Base-by-base conservation (phyloP, 2,113 vertebrate species). In the Spizaetus ornatus region DNA sequence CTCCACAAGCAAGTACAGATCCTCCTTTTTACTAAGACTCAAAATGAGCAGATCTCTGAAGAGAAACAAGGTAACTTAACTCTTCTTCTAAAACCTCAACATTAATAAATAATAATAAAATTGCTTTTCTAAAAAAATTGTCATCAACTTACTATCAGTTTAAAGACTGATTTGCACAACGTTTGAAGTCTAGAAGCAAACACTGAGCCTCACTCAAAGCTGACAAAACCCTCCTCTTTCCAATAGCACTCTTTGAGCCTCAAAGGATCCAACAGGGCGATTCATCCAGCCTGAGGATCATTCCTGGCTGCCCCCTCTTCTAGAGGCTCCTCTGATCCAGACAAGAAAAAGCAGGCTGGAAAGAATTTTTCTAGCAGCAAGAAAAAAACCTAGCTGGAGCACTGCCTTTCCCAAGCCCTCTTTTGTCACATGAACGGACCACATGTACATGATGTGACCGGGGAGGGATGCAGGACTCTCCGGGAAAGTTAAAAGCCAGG, bases 281-380 rank as follows among this genome's bases (percentile, higher is more conserved):
- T 92, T 94, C 83, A 96, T 78, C 29, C 63, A 88, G 80, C 45
- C 67, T 81, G 42, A 86, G 45, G 86, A 92, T 92, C 76, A 63
- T 86, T 85, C 31, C 67, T 81, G 88, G 79, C 82, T 94, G 59
- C n/a, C 11, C 76, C 8, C 16, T 95, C 76, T 94, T 89, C 65
- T 82, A 82, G 61, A 73, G 48, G 47, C 43, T 88, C 34, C 59
- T 93, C 82, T 90, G 53, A 95, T 70, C 40, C 91, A 90, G 86
- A 92, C 71, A 86, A 72, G 74, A 56, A 79, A 93, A 10, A 92
- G n/a, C 25, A 94, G 76, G 90, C 76, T 83, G 88, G 88, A 96
- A 88, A 92, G 50, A 86, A 81, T 88, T 92, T 88, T 95, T 94
- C 45, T 95, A 69, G 79, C 92, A 96, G 62, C 40, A 88, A 70